A percentile compares a stretch with the other conserved stretches of the same genome.
Evolutionary conservation across 2,888 invertebrate genomes (phyloP).

Genomic region (Philonicus albiceps): DNA sequence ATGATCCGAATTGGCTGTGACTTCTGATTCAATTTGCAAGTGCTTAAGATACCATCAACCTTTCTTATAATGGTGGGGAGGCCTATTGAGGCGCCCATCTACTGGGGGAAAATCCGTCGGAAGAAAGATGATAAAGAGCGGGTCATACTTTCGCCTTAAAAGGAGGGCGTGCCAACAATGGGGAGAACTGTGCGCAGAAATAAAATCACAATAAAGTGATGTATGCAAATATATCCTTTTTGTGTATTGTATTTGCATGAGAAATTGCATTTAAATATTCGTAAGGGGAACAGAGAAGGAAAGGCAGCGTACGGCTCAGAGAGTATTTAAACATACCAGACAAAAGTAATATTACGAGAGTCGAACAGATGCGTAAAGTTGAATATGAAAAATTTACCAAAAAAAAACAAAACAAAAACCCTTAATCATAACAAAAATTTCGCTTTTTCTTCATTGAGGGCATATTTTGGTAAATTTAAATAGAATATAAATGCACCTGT

Average conservation of each 20-base stretch:
- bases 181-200: background rate
- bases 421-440: too few species aligned
- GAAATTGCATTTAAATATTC: conserved; percentile 31
- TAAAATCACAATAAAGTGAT: conserved; percentile 31
- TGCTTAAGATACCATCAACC: conserved; percentile 28
- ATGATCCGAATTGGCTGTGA: conserved; percentile 36
- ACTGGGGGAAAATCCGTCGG: background rate
- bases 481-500: too few species aligned
- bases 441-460: too few species aligned
- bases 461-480: too few species aligned
- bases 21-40: conserved; percentile 38
- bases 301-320: background rate
- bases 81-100: background rate
- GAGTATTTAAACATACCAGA: background rate
- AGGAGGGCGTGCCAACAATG: background rate
- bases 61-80: background rate
- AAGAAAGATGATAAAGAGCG: background rate
- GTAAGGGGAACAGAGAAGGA: background rate
- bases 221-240: conserved; percentile 29
- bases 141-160: background rate
- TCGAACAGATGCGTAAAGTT: too few species aligned
- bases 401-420: too few species aligned
- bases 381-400: too few species aligned
- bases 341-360: background rate
- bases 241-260: background rate